Conservation (phyloP, 2,888 invertebrate genomes). For the Idaea aversata region DNA sequence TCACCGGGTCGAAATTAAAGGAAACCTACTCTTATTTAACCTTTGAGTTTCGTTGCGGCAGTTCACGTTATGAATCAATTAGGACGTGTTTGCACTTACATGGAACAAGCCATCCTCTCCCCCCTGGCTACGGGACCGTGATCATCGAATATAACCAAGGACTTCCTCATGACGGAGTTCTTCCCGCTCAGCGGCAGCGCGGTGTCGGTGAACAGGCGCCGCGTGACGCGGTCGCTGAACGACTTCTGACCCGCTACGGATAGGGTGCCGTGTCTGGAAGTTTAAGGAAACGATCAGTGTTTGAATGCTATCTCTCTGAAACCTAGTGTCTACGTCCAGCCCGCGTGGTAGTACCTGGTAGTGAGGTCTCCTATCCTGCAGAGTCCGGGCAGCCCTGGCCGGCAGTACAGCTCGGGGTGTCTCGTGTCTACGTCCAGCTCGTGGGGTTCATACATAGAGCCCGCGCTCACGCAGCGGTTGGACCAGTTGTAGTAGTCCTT, state of each 20-base stretch:
- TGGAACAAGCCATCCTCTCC: constrained; percentile 92
- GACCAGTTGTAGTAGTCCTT: constrained; percentile 96
- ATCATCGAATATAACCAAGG: constrained; percentile 93
- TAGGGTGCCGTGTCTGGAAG: constrained; percentile 82
- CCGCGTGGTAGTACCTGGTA: constrained; percentile 55
- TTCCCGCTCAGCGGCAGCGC: constrained; percentile 88
- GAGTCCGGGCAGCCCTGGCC: constrained; percentile 76
- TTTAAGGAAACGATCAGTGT: neutral
- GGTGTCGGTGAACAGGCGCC: constrained; percentile 89
- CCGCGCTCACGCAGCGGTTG: constrained; percentile 89
- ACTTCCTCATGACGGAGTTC: constrained; percentile 87
- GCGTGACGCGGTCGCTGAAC: constrained; percentile 83
- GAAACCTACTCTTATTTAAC: too few species aligned
- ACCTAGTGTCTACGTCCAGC: too few species aligned
- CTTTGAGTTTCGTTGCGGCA: too few species aligned
- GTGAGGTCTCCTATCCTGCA: constrained; percentile 90
- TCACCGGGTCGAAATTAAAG: too few species aligned
- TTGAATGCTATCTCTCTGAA: neutral
- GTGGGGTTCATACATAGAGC: constrained; percentile 86
- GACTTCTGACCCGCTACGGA: constrained; percentile 87
- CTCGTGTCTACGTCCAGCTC: constrained; percentile 82
- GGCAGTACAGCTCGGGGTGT: constrained; percentile 81
- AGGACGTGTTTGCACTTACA: constrained; percentile 73
- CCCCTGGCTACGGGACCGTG: constrained; percentile 93
- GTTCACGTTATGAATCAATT: too few species aligned